Evolutionary conservation across 2,113 vertebrate species (phyloP), one percentile per base, ranked within the genome.

Genomic region (Ursus arctos): DNA sequence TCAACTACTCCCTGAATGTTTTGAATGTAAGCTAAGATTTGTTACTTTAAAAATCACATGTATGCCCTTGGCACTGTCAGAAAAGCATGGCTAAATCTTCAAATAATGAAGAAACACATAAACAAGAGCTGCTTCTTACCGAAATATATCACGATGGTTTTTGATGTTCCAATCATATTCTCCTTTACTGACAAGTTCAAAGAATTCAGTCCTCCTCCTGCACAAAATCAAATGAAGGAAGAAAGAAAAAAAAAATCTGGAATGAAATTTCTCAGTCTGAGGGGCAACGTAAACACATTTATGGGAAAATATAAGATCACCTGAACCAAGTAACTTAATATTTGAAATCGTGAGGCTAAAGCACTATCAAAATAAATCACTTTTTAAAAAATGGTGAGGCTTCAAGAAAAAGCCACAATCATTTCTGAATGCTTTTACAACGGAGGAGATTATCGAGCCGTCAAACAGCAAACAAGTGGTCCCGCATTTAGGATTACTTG

Each of bases 161-260:
- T 99, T 99, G 97, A 99, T 98, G 33, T 99, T 99, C 99, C 99
- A 99, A 88, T 99, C 99, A 98, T 99, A 99, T 94, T 99, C 99
- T 93, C 99, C 99, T 98, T 99, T 99, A 97, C 98, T 99, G 98
- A 99, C 99, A 98, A 99, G 99, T 98, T 99, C 99, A 98, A 99
- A 99, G 99, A 99, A 99, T 26, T 99, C 99, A 5, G 98, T 99
- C 98, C 99, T 99, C 97, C 99, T 99, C 98, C 99, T 99, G 98
- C 93, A 98, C 59, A 97, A 98, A 98, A 88, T 97, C 83, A 98
- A 93, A 97, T 86, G 95, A 97, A 98, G 93, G 98, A 97, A 94
- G 88, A 67, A 81, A 22, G 16, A 94, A 85, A 93, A 93, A 36
- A 36, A 88, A 61, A 94, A 26, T 14, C 71, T 80, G 80, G 95